Percentiles rank a stretch among this genome's conserved stretches.
Conservation (phyloP, 2,797 vertebrate species). For the Chelidonichthys spinosus region DNA sequence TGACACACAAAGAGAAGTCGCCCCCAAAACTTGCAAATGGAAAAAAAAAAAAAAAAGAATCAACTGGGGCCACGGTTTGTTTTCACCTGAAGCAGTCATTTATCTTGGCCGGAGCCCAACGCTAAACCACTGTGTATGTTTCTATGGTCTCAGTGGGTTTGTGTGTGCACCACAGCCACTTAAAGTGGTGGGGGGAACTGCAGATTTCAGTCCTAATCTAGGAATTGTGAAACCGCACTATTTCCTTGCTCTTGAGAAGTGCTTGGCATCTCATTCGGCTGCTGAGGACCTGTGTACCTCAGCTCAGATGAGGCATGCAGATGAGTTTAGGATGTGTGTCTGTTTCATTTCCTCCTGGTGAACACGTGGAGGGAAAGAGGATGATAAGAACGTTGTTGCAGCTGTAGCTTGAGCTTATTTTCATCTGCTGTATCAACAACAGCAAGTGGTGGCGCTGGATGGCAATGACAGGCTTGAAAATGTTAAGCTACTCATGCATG, state of each 20-base stretch:
- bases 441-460: neutral
- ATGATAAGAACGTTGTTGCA: slow-evolving; percentile 13
- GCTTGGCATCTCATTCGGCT: slow-evolving; percentile 65
- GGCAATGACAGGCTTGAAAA: neutral
- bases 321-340: slow-evolving; percentile 55
- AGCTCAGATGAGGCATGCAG: slow-evolving; percentile 56
- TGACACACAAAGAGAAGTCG: slow-evolving; percentile 67
- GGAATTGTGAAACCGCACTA: slow-evolving; percentile 85
- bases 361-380: slow-evolving; percentile 28
- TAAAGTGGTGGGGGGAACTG: slow-evolving; percentile 78
- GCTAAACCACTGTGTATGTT: slow-evolving; percentile 87
- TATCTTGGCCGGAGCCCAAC: slow-evolving; percentile 85
- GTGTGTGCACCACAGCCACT: slow-evolving; percentile 85
- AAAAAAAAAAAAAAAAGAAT: slow-evolving; percentile 62
- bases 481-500: neutral
- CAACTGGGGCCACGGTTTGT: slow-evolving; percentile 80
- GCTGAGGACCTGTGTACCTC: slow-evolving; percentile 57
- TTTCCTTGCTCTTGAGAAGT: slow-evolving; percentile 77
- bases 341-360: slow-evolving; percentile 49
- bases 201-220: slow-evolving; percentile 85
- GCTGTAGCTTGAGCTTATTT: slow-evolving; percentile 19
- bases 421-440: slow-evolving; percentile 18
- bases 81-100: slow-evolving; percentile 88
- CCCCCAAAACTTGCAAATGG: slow-evolving; percentile 63
- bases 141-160: slow-evolving; percentile 84